A percentile compares a stretch with the other conserved stretches of the same genome.
These are phyloP conservation scores for Cebus imitator DNA, from an alignment of 2,113 vertebrate species.

Conservation along the genomic window DNA sequence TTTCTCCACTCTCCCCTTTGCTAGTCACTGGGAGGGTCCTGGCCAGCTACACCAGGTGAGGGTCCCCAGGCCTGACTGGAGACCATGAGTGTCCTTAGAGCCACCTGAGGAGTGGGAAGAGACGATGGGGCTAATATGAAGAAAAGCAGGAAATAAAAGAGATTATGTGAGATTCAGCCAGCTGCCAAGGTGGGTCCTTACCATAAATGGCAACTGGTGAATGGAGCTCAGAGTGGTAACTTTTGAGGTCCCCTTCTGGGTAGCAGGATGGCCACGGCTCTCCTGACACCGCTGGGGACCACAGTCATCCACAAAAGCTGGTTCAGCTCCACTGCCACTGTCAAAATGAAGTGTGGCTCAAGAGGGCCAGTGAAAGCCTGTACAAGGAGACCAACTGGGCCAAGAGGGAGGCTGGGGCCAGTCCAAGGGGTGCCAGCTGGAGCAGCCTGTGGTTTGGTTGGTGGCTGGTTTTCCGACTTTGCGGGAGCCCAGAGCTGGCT, in stretches of 20 bases:
- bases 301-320: background rate
- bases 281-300: background rate
- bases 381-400: background rate
- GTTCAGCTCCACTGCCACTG: background rate
- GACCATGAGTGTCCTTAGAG: background rate
- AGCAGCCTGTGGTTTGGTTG: background rate
- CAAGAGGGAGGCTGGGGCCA: constrained; percentile 51
- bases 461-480: background rate
- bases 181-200: background rate
- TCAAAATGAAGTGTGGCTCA: background rate
- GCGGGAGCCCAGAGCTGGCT: background rate
- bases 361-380: background rate
- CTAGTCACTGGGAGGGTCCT: background rate
- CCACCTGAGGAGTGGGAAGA: background rate
- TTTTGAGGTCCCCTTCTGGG: background rate
- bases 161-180: background rate
- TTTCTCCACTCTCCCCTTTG: background rate
- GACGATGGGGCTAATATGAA: background rate
- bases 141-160: background rate
- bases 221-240: background rate
- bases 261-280: background rate
- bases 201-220: background rate
- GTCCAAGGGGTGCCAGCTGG: constrained; percentile 21
- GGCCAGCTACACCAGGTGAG: background rate
- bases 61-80: background rate